Percentiles rank a stretch among this genome's conserved stretches.
These are phyloP conservation scores for Holacanthella duospinosa DNA, from an alignment of 2,888 invertebrate genomes.

Conservation along the genomic window DNA sequence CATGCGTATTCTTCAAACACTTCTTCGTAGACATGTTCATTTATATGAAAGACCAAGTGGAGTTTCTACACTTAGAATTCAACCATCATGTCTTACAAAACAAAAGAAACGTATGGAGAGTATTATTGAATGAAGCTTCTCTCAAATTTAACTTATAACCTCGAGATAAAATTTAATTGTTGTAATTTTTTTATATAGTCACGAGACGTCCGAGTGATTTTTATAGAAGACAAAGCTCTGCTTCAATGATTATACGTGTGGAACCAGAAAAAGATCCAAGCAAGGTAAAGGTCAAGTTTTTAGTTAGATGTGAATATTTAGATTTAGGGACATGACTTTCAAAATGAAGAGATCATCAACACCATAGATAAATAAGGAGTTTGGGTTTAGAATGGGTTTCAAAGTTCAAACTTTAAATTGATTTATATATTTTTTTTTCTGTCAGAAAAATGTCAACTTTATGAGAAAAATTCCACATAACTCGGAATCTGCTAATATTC, in stretches of 20 bases:
- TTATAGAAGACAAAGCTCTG: conserved; percentile 9
- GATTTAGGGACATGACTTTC: no score
- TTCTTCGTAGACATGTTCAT: conserved; percentile 23
- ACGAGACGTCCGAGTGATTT: conserved; percentile 3
- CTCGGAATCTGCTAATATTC: conserved; percentile 49
- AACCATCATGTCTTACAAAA: not conserved
- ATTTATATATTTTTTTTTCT: not conserved
- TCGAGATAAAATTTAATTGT: no score
- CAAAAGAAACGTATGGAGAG: not conserved
- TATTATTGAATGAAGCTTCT: no score
- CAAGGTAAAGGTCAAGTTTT: conserved; percentile 1
- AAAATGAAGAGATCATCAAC: no score
- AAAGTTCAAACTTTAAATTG: not conserved
- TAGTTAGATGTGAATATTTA: no score
- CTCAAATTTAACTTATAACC: not conserved
- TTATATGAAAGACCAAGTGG: conserved; percentile 12
- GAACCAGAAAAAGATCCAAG: conserved; percentile 13
- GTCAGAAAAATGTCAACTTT: conserved; percentile 36
- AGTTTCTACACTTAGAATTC: not conserved
- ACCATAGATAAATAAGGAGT: no score
- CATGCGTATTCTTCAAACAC: conserved; percentile 11
- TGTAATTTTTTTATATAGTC: not conserved
- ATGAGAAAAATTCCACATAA: conserved; percentile 48
- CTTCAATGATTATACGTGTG: conserved; percentile 10
- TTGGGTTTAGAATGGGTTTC: not conserved